Conservation (phyloP, 1,140 invertebrate genomes). For the Drosophila athabasca region DNA sequence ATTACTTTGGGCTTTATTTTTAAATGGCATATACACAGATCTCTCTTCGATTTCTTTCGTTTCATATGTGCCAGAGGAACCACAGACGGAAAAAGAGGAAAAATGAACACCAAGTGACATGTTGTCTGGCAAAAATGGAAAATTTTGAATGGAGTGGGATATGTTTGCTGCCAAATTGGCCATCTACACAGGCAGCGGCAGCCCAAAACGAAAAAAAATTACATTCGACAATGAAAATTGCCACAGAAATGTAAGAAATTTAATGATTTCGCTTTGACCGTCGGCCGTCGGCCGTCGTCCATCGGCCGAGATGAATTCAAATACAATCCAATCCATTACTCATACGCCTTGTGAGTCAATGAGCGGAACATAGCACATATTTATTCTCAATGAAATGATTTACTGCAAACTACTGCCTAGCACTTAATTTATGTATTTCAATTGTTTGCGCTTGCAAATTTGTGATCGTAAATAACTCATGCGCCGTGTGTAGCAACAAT, state of each 20-base stretch:
- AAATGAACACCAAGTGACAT: constrained; percentile 56
- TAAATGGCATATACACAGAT: constrained; percentile 53
- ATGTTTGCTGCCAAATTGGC: constrained; percentile 71
- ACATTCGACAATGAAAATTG: constrained; percentile 41
- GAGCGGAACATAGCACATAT: not conserved
- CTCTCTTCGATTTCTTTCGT: constrained; percentile 19
- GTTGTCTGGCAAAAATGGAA: constrained; percentile 64
- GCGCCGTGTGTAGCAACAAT: not conserved
- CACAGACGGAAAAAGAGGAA: constrained; percentile 15
- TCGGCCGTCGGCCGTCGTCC: not conserved
- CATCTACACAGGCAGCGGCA: constrained; percentile 19
- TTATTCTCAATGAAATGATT: not conserved
- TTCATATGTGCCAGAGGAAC: constrained; percentile 25
- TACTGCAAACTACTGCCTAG: constrained; percentile 1
- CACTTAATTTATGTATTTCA: not conserved
- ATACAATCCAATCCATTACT: constrained; percentile 38
- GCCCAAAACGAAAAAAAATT: constrained; percentile 10
- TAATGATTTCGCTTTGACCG: constrained; percentile 38
- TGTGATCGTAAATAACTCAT: constrained; percentile 18
- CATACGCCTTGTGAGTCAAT: constrained; percentile 55
- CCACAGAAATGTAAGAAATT: constrained; percentile 34
- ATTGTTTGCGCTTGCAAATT: constrained; percentile 1
- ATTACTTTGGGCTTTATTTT: constrained; percentile 74
- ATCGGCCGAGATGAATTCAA: constrained; percentile 1
- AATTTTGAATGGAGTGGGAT: constrained; percentile 32